Evolutionary conservation across 1,140 invertebrate genomes (phyloP), one percentile per base, ranked within the genome.

Genomic region (Tetraneura akinire): DNA sequence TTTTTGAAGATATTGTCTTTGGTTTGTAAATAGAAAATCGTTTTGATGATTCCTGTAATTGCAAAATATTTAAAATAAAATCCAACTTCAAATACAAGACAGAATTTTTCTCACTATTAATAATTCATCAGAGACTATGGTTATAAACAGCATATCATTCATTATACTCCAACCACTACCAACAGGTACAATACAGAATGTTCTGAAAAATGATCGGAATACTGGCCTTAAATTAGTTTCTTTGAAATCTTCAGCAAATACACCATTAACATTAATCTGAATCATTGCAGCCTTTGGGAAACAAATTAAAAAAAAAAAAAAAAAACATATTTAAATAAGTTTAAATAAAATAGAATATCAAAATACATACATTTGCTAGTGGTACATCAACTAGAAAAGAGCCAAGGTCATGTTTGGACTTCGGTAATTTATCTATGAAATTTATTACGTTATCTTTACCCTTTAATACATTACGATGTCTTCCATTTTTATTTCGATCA

Each of bases 311-410:
- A 37, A 16, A 42, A 74, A 74, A 18, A n/a, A 37, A 4, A 4
- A 37, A 37, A 37, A 37, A 37, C 32, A 37, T 4, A 37, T 37
- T 37, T 26, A 4, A 21, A 5, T 42, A 42, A 68, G 3, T 9
- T 42, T 26, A 4, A 21, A 5, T 42, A 42, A 68, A 32, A 45
- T n/a, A 45, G n/a, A n/a, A n/a, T n/a, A n/a, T n/a, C n/a, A 47
- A 45, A 62, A 32, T 14, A 78, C 53, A 18, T 5, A 78, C 74
- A 78, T 18, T 78, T 45, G 55, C 74, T 5, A 78, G 26, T 47
- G 74, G 55, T n/a, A 78, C 74, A 78, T 78, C 74, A 47, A 78
- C 74, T 57, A 47, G 26, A 8, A 78, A 78, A 11, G 74, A 78
- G 1, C 32, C 74, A n/a, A 78, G 26, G n/a, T 78, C 74, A 29